Percentiles rank a stretch among this genome's conserved stretches.
Conservation (phyloP, 2,797 vertebrate genomes). For the Neoniphon sammara region DNA sequence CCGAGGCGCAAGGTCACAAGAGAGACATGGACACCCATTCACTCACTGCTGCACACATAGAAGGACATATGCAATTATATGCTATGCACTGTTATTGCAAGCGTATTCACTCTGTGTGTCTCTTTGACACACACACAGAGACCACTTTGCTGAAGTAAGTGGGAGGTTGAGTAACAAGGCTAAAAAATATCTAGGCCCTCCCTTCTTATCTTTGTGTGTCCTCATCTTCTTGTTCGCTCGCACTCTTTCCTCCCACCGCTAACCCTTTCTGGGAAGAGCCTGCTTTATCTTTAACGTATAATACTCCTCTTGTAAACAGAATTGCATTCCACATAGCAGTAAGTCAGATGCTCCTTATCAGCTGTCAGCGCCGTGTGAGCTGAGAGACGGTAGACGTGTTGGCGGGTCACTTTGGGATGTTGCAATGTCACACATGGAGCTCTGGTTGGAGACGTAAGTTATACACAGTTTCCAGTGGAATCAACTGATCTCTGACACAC, state of each 20-base stretch:
- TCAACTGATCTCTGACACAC: constrained; percentile 10
- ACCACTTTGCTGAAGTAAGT: constrained; percentile 48
- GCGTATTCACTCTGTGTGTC: constrained; percentile 38
- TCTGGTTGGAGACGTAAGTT: background rate
- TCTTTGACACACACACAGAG: constrained; percentile 6
- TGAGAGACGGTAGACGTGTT: background rate
- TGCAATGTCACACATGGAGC: constrained; percentile 6
- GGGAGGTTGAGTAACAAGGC: constrained; percentile 60
- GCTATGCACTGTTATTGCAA: constrained; percentile 18
- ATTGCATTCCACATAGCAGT: constrained; percentile 50
- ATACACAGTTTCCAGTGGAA: constrained; percentile 2
- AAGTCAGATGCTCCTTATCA: constrained; percentile 48
- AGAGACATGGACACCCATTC: constrained; percentile 56
- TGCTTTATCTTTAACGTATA: constrained; percentile 44
- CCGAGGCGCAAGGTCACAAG: constrained; percentile 46
- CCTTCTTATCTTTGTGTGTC: constrained; percentile 58
- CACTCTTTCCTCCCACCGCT: constrained; percentile 29
- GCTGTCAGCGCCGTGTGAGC: constrained; percentile 34
- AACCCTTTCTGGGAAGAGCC: constrained; percentile 37
- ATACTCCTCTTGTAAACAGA: constrained; percentile 36
- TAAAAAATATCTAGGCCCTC: constrained; percentile 55
- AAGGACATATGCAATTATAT: constrained; percentile 4
- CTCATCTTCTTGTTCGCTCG: constrained; percentile 40
- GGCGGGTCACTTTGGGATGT: constrained; percentile 22
- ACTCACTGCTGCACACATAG: constrained; percentile 1